Percentiles rank a stretch among this genome's conserved stretches.
These are phyloP conservation scores for Erebia ligea DNA, from an alignment of 2,888 invertebrate species.

Conservation along the genomic window DNA sequence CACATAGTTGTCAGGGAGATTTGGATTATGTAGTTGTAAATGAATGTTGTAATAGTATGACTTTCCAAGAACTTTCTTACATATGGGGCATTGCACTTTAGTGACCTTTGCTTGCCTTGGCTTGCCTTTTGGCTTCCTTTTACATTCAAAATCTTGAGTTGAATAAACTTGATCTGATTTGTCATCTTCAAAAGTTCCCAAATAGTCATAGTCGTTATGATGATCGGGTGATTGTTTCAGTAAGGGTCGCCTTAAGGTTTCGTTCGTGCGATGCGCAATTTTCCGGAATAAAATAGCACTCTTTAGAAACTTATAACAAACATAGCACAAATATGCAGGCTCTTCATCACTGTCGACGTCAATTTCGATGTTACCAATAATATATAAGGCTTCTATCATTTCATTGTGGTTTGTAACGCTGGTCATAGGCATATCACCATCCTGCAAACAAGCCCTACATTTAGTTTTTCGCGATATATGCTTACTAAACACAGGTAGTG, in stretches of 20 bases:
- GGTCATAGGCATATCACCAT: slow-evolving; percentile 56
- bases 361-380: neutral
- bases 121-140: neutral
- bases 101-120: neutral
- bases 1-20: slow-evolving; percentile 51
- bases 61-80: slow-evolving; percentile 38
- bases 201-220: neutral
- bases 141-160: neutral
- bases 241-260: slow-evolving; percentile 51
- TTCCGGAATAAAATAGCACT: slow-evolving; percentile 60
- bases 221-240: slow-evolving; percentile 4
- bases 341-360: slow-evolving; percentile 44
- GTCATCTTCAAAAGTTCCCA: neutral
- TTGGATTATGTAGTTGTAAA: slow-evolving; percentile 53
- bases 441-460: slow-evolving; percentile 65
- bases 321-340: slow-evolving; percentile 58
- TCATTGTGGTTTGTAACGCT: slow-evolving; percentile 38
- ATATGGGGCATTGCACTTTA: slow-evolving; percentile 16
- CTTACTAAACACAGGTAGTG: slow-evolving; percentile 16
- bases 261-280: slow-evolving; percentile 56
- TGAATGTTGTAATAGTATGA: slow-evolving; percentile 44
- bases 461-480: slow-evolving; percentile 9
- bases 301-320: slow-evolving; percentile 61
- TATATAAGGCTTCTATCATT: neutral
- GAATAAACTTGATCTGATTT: neutral